These are phyloP conservation scores for Hypomecis punctinalis DNA, from an alignment of 2,888 invertebrate genomes.

Conservation along the genomic window DNA sequence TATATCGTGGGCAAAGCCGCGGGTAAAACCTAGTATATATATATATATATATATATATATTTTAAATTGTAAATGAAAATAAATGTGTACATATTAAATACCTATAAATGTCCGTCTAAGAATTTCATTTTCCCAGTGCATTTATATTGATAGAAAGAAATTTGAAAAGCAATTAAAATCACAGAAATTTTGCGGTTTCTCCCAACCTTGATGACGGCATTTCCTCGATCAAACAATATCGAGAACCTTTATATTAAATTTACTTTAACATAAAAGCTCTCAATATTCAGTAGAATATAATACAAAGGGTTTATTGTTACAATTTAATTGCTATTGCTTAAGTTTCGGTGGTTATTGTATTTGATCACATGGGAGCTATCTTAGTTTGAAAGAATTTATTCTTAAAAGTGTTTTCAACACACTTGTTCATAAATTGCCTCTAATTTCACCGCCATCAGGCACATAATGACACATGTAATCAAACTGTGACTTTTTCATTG, in stretches of 20 bases:
- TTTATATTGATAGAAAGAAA: neutral
- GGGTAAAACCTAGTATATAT: too few species aligned
- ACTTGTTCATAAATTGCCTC: too few species aligned
- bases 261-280: neutral
- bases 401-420: too few species aligned
- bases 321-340: slow-evolving; percentile 10
- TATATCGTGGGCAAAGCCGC: too few species aligned
- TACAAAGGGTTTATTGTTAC: slow-evolving; percentile 17
- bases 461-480: too few species aligned
- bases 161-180: slow-evolving; percentile 37
- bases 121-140: too few species aligned
- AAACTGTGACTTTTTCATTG: too few species aligned
- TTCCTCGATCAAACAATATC: slow-evolving; percentile 31
- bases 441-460: too few species aligned
- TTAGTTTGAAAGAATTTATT: neutral
- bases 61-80: too few species aligned
- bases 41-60: too few species aligned
- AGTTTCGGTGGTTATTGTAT: neutral
- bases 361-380: neutral
- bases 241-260: slow-evolving; percentile 23
- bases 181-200: slow-evolving; percentile 16
- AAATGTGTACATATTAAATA: too few species aligned
- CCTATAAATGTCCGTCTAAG: too few species aligned
- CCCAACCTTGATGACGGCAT: slow-evolving; percentile 22
- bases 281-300: neutral